Conservation (phyloP, 2,888 invertebrate genomes). For the Cremastinae sp. region DNA sequence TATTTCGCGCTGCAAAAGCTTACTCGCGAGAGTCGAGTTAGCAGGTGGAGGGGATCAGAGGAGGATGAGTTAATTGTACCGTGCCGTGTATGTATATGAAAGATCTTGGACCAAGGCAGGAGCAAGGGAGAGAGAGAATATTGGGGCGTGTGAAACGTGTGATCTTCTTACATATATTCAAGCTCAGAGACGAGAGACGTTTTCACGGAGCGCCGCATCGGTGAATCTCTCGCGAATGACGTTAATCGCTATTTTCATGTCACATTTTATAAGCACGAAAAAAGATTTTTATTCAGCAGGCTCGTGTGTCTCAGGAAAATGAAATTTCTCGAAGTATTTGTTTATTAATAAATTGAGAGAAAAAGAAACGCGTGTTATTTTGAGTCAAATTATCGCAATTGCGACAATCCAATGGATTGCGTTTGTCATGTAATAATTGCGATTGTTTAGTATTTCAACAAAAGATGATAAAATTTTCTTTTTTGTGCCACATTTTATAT, state of each 20-base stretch:
- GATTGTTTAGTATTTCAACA: too few relatives aligned
- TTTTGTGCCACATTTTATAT: constrained; percentile 33
- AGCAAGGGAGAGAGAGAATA: constrained; percentile 42
- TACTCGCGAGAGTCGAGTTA: neutral
- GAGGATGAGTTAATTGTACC: constrained; percentile 62
- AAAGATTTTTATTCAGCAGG: neutral
- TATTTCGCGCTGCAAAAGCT: constrained; percentile 41
- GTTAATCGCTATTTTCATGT: constrained; percentile 44
- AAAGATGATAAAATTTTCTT: too few relatives aligned
- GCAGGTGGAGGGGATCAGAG: constrained; percentile 28
- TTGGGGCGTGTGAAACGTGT: constrained; percentile 57
- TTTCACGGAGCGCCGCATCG: constrained; percentile 40
- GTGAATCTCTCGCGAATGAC: constrained; percentile 36
- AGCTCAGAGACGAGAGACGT: constrained; percentile 30
- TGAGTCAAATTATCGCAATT: too few relatives aligned
- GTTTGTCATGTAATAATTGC: too few relatives aligned
- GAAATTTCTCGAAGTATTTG: too few relatives aligned
- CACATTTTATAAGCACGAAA: neutral
- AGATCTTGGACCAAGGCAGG: constrained; percentile 24
- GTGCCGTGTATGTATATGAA: constrained; percentile 38
- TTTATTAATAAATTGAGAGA: too few relatives aligned
- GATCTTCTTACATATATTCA: constrained; percentile 45
- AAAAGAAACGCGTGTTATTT: too few relatives aligned
- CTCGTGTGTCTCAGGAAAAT: too few relatives aligned
- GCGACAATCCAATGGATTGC: too few relatives aligned